Percentiles rank a stretch among this genome's conserved stretches.
Conservation (phyloP, 2,797 vertebrate genomes). For the Apodemus agrarius region DNA sequence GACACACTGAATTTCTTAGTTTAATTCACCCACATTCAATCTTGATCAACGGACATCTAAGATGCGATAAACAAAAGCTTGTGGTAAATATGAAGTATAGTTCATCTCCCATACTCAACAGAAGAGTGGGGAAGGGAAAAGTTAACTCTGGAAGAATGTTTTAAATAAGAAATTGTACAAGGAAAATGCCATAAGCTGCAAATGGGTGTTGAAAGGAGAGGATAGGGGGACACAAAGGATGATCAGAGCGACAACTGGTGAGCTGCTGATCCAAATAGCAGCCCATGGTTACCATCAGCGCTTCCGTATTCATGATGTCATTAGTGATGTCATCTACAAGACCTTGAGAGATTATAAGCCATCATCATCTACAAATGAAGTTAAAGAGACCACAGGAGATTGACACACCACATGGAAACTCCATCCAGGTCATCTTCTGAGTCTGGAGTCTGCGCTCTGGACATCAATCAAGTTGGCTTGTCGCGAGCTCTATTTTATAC, state of each 20-base stretch:
- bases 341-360: neutral
- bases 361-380: neutral
- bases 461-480: neutral
- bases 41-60: slow-evolving; percentile 6
- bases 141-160: neutral
- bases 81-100: slow-evolving; percentile 44
- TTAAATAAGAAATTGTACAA: neutral
- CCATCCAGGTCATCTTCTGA: neutral
- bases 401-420: neutral
- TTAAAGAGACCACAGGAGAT: neutral
- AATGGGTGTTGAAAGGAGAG: neutral
- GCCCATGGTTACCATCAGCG: neutral
- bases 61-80: neutral
- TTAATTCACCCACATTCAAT: neutral
- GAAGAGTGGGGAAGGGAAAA: neutral
- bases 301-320: neutral
- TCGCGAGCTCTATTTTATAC: neutral
- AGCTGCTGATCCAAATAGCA: neutral
- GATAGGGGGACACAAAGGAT: neutral
- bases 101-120: neutral
- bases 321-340: neutral
- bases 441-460: neutral
- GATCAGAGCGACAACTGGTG: neutral
- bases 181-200: neutral
- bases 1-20: slow-evolving; percentile 38